Base-by-base conservation (phyloP, 2,888 invertebrate genomes). In the Tromatobia lineatoria region DNA sequence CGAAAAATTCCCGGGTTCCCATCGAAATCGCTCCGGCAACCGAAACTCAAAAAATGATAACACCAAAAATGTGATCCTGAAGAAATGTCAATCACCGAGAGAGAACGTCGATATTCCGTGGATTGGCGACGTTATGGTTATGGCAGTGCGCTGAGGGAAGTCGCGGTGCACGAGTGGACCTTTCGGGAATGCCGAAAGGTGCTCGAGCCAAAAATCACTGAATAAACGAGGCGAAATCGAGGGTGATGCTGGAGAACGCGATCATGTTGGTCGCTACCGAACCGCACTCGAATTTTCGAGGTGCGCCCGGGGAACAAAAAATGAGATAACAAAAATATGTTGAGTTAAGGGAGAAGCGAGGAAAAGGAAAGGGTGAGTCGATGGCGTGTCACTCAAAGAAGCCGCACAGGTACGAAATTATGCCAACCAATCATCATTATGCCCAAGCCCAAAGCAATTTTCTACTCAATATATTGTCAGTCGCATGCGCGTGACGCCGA, bases 331-430 rank as follows among this genome's bases (percentile, higher is more conserved):
- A 64, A 57, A 59, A 38, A 50, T 25, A 42, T 64, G 20, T 74
- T 20, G 47, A 59, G 29, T 29, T 15, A 47, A 54, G 54, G 42
- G 45, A 67, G 77, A 80, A 77, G 77, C 50, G 73, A 74, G 47
- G 57, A 13, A 78, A 78, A 7, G 29, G 75, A 79, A 80, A 73
- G 74, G 75, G 81, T 77, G 81, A 71, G 88, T 80, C 83, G 86
- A 89, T 91, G 85, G 90, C 91, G 91, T 91, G 91, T 92, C 92
- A 92, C 85, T 92, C 91, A 93, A 93, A 93, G 92, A 91, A 90
- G 90, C 92, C 91, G 92, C 88, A 82, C 75, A 47, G 67, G 86
- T 83, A 87, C 88, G 82, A 88, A 92, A 92, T 92, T 92, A 91
- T 91, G 90, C 88, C 87, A 88, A 87, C 90, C 92, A 89, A 91